Evolutionary conservation across 2,888 invertebrate genomes (phyloP), one percentile per base, ranked within the genome.

Genomic region (Drepana falcataria): DNA sequence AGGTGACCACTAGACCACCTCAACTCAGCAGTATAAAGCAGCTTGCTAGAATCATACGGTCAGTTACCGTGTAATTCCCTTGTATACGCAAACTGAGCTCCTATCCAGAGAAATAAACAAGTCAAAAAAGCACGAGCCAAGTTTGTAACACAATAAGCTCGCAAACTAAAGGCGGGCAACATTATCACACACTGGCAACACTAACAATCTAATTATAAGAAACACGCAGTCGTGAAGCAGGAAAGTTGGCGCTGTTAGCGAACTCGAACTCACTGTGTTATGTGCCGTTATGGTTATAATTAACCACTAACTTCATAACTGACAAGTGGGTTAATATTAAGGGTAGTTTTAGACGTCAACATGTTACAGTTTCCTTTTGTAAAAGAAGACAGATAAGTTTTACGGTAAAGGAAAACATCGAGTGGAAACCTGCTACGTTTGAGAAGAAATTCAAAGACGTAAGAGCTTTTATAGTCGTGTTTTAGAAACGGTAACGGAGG

Each of bases 221-320:
- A 51, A 51, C 51, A 51, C 40, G 51, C 40, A 51, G 51, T 51
- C 5, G 51, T 34, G 51, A 40, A 40, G 40, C 40, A 41, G 51
- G n/a, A 33, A 51, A 51, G 40, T 51, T 40, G 40, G 9, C 40
- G 34, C 51, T 21, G 40, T 51, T 51, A 41, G 51, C 33, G 21
- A 51, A 51, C 37, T 51, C 40, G 40, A 35, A 34, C 37, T 49
- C 37, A 49, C 33, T 49, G 35, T 40, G 33, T 33, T 21, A 49
- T 34, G 41, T 41, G 40, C 33, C 40, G 40, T 51, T 51, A 51
- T 51, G 51, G 51, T 51, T 51, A 51, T 51, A 51, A 51, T 51
- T 51, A 51, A 51, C 51, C 9, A 41, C 40, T 51, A 51, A 51
- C 35, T 51, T 51, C 6, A 40, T 51, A 40, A 51, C 51, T 40